These are phyloP conservation scores for Chloromyia formosa DNA, from an alignment of 2,888 invertebrate species.

Conservation along the genomic window DNA sequence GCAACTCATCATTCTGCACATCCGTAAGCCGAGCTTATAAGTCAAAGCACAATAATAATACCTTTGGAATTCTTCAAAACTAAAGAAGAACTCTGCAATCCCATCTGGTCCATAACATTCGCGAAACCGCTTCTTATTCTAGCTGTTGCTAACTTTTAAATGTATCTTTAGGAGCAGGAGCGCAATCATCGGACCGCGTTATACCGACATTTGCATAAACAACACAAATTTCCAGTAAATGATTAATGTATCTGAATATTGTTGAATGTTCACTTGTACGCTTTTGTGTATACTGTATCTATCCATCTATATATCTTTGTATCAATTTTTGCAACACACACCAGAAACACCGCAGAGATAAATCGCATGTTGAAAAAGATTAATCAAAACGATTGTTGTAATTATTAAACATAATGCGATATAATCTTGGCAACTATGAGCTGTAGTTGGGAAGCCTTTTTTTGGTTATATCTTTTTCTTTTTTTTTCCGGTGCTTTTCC, in stretches of 20 bases:
- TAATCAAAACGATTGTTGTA: constrained; percentile 43
- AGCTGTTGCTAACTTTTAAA: background rate
- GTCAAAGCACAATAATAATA: background rate
- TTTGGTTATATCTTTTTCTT: background rate
- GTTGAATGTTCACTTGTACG: constrained; percentile 5
- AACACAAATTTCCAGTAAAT: constrained; percentile 28
- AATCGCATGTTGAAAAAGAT: constrained; percentile 43
- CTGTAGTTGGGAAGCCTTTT: constrained; percentile 14
- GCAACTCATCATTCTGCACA: background rate
- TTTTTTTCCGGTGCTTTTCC: background rate
- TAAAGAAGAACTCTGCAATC: background rate
- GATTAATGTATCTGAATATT: constrained; percentile 11
- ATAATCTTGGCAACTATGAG: constrained; percentile 21
- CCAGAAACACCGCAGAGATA: constrained; percentile 14
- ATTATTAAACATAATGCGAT: constrained; percentile 43
- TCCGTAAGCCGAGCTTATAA: background rate
- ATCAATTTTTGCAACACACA: background rate
- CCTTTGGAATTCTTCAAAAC: background rate
- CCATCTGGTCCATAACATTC: background rate
- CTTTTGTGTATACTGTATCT: constrained; percentile 6
- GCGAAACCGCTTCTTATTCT: background rate
- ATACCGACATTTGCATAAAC: constrained; percentile 27
- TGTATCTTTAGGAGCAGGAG: background rate
- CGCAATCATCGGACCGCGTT: constrained; percentile 4
- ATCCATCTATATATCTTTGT: background rate